Evolutionary conservation across 1,140 invertebrate species (phyloP).

Genomic region (Drosophila albomicans): DNA sequence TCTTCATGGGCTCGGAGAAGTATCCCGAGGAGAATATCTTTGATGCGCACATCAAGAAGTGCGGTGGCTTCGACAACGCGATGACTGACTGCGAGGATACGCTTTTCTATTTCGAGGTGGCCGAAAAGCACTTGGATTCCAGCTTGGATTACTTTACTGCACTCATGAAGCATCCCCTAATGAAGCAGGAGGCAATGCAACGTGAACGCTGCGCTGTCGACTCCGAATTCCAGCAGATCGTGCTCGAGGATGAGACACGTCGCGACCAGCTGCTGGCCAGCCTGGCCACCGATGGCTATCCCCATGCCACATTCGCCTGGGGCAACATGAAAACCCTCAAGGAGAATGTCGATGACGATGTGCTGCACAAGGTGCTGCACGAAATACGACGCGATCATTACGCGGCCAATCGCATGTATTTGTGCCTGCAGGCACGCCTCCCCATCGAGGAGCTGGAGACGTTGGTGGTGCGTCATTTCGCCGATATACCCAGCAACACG

Average conservation of each 20-base stretch:
- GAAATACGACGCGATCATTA: constrained; percentile 94
- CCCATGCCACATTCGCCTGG: constrained; percentile 93
- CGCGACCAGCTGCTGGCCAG: constrained; percentile 90
- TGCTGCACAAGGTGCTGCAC: constrained; percentile 89
- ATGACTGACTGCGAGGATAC: constrained; percentile 94
- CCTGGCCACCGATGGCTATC: constrained; percentile 89
- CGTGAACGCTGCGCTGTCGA: constrained; percentile 96
- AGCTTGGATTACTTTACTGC: constrained; percentile 95
- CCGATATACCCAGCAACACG: constrained; percentile 88
- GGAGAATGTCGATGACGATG: constrained; percentile 88
- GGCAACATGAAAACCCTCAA: constrained; percentile 93
- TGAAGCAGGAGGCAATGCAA: constrained; percentile 94
- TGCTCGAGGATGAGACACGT: constrained; percentile 74
- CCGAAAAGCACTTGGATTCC: constrained; percentile 90
- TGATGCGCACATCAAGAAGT: constrained; percentile 92
- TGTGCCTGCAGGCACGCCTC: constrained; percentile 92
- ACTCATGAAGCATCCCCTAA: constrained; percentile 95
- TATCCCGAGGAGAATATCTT: constrained; percentile 94
- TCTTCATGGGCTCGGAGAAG: constrained; percentile 96
- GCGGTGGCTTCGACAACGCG: constrained; percentile 93
- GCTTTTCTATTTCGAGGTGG: constrained; percentile 94
- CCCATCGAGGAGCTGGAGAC: constrained; percentile 90
- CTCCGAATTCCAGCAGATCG: constrained; percentile 87
- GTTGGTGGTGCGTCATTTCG: constrained; percentile 88
- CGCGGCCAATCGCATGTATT: constrained; percentile 94